Evolutionary conservation across 2,113 vertebrate genomes (phyloP).

Genomic region (Excalfactoria chinensis): DNA sequence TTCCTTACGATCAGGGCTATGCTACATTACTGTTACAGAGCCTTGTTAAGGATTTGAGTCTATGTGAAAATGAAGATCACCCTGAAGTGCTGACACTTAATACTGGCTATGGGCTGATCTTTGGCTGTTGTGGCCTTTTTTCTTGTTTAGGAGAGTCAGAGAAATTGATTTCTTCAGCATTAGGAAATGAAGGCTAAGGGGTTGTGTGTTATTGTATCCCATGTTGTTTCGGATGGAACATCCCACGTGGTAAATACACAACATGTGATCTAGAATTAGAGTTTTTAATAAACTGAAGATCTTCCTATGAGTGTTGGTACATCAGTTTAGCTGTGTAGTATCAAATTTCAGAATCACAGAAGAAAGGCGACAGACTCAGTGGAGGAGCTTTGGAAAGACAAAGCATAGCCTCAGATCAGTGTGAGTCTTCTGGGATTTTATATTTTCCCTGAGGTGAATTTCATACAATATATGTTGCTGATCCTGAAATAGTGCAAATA

Average conservation of each 20-base stretch:
- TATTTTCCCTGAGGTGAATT: not conserved
- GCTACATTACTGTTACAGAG: fast-evolving
- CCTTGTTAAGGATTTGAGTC: not conserved
- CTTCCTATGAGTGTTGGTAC: not conserved
- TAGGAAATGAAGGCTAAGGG: not conserved
- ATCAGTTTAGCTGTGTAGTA: not conserved
- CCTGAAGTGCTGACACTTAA: too few relatives aligned
- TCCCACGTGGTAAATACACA: not conserved
- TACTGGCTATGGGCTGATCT: not conserved
- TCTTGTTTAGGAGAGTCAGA: not conserved
- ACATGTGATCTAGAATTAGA: not conserved
- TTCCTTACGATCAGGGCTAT: not conserved
- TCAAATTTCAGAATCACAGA: not conserved
- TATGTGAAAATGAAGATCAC: not conserved
- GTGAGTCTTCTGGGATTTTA: not conserved
- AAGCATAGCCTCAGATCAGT: not conserved
- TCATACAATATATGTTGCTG: not conserved
- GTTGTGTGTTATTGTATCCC: not conserved
- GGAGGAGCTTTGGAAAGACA: not conserved
- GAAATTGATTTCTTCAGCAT: not conserved
- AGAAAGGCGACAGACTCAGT: not conserved
- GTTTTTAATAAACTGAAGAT: not conserved
- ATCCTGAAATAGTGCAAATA: not conserved
- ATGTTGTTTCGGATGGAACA: not conserved
- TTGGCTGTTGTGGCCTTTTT: fast-evolving